These are phyloP conservation scores for Ascaphus truei DNA, from an alignment of 2,113 vertebrate species.

Conservation along the genomic window DNA sequence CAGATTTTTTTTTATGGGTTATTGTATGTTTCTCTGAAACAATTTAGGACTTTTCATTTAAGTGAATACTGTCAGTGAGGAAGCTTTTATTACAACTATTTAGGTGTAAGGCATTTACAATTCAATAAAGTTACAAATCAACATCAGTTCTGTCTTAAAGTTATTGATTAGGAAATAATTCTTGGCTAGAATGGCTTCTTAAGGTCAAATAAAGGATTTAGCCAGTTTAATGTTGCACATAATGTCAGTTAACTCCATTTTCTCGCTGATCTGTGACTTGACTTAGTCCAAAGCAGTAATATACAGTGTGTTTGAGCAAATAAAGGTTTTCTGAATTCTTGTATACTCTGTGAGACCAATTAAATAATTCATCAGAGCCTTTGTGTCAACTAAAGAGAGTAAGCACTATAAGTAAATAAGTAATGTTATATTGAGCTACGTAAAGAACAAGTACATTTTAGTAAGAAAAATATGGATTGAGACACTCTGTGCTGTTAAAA, in stretches of 20 bases:
- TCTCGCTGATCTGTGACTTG: not conserved
- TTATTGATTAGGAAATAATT: constrained; percentile 52
- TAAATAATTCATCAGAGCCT: too few relatives aligned
- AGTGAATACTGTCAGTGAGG: constrained; percentile 37
- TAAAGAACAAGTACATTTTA: too few relatives aligned
- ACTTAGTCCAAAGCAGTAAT: not conserved
- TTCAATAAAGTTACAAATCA: constrained; percentile 52
- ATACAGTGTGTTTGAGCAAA: not conserved
- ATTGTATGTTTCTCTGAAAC: constrained; percentile 40
- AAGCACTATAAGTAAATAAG: too few relatives aligned
- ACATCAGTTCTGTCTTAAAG: constrained; percentile 49
- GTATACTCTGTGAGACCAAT: too few relatives aligned
- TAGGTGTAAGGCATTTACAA: constrained; percentile 48
- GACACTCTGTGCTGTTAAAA: too few relatives aligned
- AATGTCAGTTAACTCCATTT: not conserved
- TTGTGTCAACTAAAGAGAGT: too few relatives aligned
- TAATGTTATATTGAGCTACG: too few relatives aligned
- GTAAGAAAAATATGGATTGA: too few relatives aligned
- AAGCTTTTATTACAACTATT: constrained; percentile 48
- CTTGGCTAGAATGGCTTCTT: constrained; percentile 39
- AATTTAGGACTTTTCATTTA: constrained; percentile 44
- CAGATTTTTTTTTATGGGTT: constrained; percentile 46
- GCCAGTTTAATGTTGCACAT: constrained; percentile 33
- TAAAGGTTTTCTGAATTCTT: too few relatives aligned
- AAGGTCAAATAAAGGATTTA: constrained; percentile 51